A percentile compares a stretch with the other conserved stretches of the same genome.
These are phyloP conservation scores for Austrolebias charrua DNA, from an alignment of 2,797 vertebrate genomes.

Conservation along the genomic window DNA sequence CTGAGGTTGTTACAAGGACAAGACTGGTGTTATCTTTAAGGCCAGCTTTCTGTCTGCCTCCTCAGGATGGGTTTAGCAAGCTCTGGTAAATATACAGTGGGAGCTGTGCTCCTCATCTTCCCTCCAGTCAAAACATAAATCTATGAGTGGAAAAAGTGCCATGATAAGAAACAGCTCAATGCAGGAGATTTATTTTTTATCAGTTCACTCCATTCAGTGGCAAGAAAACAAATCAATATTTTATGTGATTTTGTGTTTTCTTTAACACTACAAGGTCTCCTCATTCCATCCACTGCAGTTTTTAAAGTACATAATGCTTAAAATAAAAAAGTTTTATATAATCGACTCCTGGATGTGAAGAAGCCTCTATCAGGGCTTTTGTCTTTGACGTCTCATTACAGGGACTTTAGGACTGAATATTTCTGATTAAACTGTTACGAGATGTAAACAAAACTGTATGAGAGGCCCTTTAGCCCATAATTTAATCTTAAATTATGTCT, in stretches of 20 bases:
- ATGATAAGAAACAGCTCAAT: not conserved
- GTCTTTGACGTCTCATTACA: too few relatives aligned
- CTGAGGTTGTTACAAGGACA: not conserved
- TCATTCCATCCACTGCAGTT: not conserved
- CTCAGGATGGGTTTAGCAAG: not conserved
- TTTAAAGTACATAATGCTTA: not conserved
- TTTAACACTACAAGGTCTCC: not conserved
- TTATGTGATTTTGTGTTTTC: not conserved
- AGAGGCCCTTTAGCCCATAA: too few relatives aligned
- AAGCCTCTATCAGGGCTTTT: too few relatives aligned
- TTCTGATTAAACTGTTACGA: too few relatives aligned
- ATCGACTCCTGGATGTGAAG: too few relatives aligned
- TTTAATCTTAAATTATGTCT: too few relatives aligned
- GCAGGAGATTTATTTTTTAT: not conserved
- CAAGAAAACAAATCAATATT: not conserved
- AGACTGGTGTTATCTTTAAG: not conserved
- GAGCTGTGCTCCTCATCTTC: not conserved
- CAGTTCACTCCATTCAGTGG: not conserved
- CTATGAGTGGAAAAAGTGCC: not conserved
- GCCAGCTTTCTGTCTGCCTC: not conserved
- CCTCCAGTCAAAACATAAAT: slow-evolving; percentile 1
- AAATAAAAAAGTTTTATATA: too few relatives aligned
- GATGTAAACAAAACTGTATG: too few relatives aligned
- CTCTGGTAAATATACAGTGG: not conserved
- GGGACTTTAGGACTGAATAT: too few relatives aligned